Conservation (phyloP, 2,797 vertebrate genomes). For the Thunnus albacares region DNA sequence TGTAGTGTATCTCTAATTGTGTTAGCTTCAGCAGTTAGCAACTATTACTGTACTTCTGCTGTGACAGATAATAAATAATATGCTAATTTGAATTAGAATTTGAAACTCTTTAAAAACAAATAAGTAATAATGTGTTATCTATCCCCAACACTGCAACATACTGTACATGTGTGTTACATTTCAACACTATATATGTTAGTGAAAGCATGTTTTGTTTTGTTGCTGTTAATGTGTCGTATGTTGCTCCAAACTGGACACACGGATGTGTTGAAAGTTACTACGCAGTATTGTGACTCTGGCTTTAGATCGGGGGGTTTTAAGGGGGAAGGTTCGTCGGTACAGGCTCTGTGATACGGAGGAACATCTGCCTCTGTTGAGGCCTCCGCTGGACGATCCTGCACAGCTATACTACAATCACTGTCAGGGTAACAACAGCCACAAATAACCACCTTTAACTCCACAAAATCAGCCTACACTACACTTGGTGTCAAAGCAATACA, state of each 20-base stretch:
- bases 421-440: slow-evolving; percentile 3
- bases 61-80: not conserved
- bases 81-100: not conserved
- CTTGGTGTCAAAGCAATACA: slow-evolving; percentile 60
- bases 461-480: not conserved
- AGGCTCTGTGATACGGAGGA: slow-evolving; percentile 67
- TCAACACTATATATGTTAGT: slow-evolving; percentile 7
- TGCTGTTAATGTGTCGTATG: slow-evolving; percentile 6
- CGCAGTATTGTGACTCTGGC: slow-evolving; percentile 6
- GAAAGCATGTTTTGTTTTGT: slow-evolving; percentile 28
- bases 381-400: slow-evolving; percentile 7
- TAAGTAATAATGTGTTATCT: not conserved
- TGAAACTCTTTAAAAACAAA: not conserved
- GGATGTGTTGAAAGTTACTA: not conserved
- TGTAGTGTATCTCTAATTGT: not conserved
- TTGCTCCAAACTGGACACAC: slow-evolving; percentile 5
- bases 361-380: slow-evolving; percentile 61
- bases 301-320: not conserved
- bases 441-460: slow-evolving; percentile 16
- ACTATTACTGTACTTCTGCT: not conserved
- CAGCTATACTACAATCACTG: not conserved
- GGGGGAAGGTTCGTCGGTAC: not conserved
- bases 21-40: slow-evolving; percentile 19
- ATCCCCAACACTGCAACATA: slow-evolving; percentile 11
- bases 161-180: not conserved